Evolutionary conservation across 1,140 invertebrate species (phyloP).

Genomic region (Lerema accius): DNA sequence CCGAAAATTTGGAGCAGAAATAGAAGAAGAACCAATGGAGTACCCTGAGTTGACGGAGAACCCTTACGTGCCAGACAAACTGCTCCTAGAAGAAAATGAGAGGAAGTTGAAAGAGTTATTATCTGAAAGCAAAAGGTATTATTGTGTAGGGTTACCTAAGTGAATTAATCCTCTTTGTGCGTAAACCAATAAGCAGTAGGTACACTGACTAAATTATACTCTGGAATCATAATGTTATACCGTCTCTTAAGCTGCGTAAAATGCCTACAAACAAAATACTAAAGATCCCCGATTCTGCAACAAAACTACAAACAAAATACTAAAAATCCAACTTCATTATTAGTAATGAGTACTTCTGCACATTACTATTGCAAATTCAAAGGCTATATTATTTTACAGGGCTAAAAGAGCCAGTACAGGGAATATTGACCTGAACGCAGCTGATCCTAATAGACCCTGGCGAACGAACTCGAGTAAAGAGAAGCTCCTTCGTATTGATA

Average conservation of each 20-base stretch:
- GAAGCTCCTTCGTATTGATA: constrained; percentile 59
- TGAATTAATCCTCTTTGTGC: no score
- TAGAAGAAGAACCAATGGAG: constrained; percentile 41
- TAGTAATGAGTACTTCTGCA: no score
- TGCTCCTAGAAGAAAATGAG: constrained; percentile 60
- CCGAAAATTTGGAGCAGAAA: constrained; percentile 48
- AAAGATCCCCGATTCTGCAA: no score
- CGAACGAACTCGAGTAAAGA: constrained; percentile 64
- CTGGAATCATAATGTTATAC: no score
- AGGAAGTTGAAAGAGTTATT: constrained; percentile 56
- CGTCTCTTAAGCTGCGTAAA: no score
- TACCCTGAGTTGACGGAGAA: constrained; percentile 46
- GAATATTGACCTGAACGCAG: not conserved
- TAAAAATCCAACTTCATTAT: no score
- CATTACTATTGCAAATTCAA: no score
- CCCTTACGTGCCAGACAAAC: constrained; percentile 58
- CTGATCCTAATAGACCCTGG: constrained; percentile 66
- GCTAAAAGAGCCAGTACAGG: constrained; percentile 41
- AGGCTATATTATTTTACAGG: constrained; percentile 39
- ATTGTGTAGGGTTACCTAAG: no score
- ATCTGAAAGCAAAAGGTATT: constrained; percentile 48
- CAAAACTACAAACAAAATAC: no score
- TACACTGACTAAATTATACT: no score
- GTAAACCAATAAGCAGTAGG: no score
- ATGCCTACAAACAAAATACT: no score